Base-by-base conservation (phyloP, 2,113 vertebrate genomes). In the Barnardius zonarius region DNA sequence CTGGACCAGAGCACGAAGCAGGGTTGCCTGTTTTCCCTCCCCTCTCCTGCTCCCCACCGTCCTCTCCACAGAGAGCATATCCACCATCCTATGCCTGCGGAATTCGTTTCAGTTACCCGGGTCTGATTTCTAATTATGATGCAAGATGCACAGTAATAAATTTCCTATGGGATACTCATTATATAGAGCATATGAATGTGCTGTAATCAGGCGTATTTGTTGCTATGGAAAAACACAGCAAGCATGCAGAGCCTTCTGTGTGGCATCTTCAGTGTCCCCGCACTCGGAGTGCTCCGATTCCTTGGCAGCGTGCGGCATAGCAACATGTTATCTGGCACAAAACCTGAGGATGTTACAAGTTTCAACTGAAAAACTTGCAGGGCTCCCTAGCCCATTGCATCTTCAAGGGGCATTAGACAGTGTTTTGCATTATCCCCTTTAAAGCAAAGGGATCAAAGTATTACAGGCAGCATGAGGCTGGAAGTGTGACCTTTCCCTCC, bases 141-240 rank as follows among this genome's bases (percentile, higher is more conserved):
- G 93, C 94, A 93, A 84, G 96, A 96, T 83, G 93, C 96, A 85
- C 5, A 0, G 82, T 88, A 92, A 95, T 94, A 93, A 88, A 93
- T 95, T 86, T 97, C 97, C 96, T 97, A 92, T 87, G 94, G 97
- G 97, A 97, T 85, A 91, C 95, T 97, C 94, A 86, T 97, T 96
- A 97, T 95, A 89, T 90, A 93, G 91, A 96, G 93, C 93, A 96
- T 87, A 93, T 92, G 95, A 97, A 96, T 96, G 93, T 94, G 91
- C 93, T 92, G 96, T 97, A 98, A 97, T 98, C 97, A 97, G 92
- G 96, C 96, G 46, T 94, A 83, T 98, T 97, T 96, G 97, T 97
- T 97, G 96, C 97, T 97, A 97, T 95, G 96, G 97, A 93, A 95
- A 96, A 96, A 68, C 92, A 94, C 87, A 95, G 95, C 73, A 96